Conservation (phyloP, 1,140 invertebrate genomes). For the Daktulosphaira vitifoliae region DNA sequence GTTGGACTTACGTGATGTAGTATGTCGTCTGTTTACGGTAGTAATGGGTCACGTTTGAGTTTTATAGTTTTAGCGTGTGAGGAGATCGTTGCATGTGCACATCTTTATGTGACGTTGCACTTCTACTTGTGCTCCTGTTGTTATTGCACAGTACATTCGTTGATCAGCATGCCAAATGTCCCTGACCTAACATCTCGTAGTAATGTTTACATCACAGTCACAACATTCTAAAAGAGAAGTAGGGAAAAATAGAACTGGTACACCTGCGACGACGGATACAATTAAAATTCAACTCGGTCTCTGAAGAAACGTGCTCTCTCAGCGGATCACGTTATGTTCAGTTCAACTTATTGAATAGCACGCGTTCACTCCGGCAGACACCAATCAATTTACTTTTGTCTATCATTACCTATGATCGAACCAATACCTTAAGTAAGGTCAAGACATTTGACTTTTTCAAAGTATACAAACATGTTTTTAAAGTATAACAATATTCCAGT, state of each 20-base stretch:
- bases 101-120: not conserved
- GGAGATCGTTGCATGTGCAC: not conserved
- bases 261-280: not conserved
- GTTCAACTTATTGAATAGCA: not conserved
- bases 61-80: not conserved
- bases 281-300: conserved; percentile 32
- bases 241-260: not conserved
- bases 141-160: not conserved
- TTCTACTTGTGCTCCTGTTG: too few species aligned
- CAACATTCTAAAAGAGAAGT: not conserved
- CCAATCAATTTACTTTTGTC: too few species aligned
- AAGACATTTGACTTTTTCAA: too few species aligned
- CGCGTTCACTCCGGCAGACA: not conserved
- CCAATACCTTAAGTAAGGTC: too few species aligned
- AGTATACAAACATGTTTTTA: too few species aligned
- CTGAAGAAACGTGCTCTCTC: conserved; percentile 18
- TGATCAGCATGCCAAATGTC: conserved; percentile 25
- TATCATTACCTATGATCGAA: too few species aligned
- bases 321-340: conserved; percentile 7
- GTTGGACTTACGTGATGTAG: conserved; percentile 32
- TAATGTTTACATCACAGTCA: too few species aligned
- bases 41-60: conserved; percentile 27
- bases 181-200: conserved; percentile 15
- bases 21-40: not conserved
- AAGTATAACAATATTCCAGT: too few species aligned